These are phyloP conservation scores for Gymnarchus niloticus DNA, from an alignment of 2,113 vertebrate species.

Conservation along the genomic window DNA sequence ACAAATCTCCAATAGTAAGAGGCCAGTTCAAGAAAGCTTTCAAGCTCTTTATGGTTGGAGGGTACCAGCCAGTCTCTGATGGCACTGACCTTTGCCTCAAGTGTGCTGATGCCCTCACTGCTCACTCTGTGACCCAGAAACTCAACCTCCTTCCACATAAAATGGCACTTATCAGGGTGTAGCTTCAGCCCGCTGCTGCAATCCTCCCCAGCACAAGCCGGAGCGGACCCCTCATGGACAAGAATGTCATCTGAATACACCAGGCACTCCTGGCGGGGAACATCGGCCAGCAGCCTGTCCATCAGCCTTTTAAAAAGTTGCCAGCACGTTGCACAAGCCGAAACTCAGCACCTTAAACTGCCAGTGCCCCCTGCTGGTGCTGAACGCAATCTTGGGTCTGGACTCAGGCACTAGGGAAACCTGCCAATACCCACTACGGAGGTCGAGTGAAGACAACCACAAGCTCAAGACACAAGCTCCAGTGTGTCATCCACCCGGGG, in stretches of 20 bases:
- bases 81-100: background rate
- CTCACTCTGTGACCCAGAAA: conserved; percentile 19
- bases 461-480: background rate
- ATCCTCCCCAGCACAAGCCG: background rate
- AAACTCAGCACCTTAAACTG: background rate
- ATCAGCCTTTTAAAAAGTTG: no score
- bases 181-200: conserved; percentile 18
- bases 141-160: conserved; percentile 10
- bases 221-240: no score
- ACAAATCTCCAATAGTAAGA: conserved; percentile 13
- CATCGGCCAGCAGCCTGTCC: no score
- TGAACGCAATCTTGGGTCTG: background rate
- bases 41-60: background rate
- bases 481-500: background rate
- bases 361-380: background rate
- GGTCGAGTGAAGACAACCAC: conserved; percentile 19
- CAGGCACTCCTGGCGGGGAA: no score
- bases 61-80: background rate
- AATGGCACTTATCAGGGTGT: conserved; percentile 26
- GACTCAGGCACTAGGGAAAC: background rate
- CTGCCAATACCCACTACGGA: conserved; percentile 17
- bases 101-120: background rate
- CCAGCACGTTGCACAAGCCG: no score
- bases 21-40: background rate
- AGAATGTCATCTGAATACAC: no score